Base-by-base conservation (phyloP, 2,888 invertebrate species). In the Pycnomerus fuliginosus region DNA sequence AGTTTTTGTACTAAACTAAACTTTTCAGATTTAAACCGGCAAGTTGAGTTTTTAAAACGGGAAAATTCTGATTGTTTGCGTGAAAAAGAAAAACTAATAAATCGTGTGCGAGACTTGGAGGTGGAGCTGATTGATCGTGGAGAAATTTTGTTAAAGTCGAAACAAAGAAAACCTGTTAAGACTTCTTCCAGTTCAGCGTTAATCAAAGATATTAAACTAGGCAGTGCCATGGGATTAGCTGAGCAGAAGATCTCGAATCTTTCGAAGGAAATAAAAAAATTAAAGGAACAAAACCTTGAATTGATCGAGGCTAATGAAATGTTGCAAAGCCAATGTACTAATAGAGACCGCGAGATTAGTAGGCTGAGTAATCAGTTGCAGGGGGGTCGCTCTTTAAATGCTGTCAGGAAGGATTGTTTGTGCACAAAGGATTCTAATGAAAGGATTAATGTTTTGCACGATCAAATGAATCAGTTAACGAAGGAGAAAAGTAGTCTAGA, bases 321-420 rank as follows among this genome's bases (percentile, higher is more conserved):
- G 28, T 70, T 71, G 47, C 71, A 73, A 48, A 68, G 68, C 25
- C 74, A 70, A 68, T 36, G 69, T 30, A 53, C 54, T 47, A 73
- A 76, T 52, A 75, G 81, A 61, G 85, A 88, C 56, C 79, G 79
- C 61, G 89, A 90, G 75, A 85, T 89, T 56, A 67, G 77, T 17
- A 76, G 88, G 27, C 68, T 90, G 10, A 82, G 79, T 61, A 78
- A 79, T 48, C 71, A 87, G 64, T 69, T 87, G n/a, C 79, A 83
- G 65, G 86, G 85, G 31, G 88, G 87, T 1, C 77, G 87, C 50
- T 83, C 87, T 0, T 61, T 80, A 5, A 68, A 74, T 33, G 82
- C 82, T 1, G 66, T 85, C 22, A 80, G 73, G 36, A 82, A 78
- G 64, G 86, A 87, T 56, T 85, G 82, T 61, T 80, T 80, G 54